Evolutionary conservation across 2,888 invertebrate genomes (phyloP), one percentile per base, ranked within the genome.

Genomic region (Andrena hattorfiana): DNA sequence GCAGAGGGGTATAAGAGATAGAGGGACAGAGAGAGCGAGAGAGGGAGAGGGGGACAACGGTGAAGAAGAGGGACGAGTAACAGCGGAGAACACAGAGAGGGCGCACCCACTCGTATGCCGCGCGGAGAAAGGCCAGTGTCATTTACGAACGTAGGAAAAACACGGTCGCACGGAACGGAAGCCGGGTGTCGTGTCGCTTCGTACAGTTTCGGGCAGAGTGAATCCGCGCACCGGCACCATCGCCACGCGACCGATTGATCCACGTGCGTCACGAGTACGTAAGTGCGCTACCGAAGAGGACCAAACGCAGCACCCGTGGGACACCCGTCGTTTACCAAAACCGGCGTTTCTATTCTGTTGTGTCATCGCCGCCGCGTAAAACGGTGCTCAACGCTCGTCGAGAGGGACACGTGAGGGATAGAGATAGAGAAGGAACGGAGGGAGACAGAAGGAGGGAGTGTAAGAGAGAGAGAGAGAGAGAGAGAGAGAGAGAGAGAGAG

Each of bases 211-310:
- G 63, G 78, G 32, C 54, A 51, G 69, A 66, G 79, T 51, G 68
- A 72, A 75, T 71, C 66, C 71, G 70, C 63, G 78, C 64, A 77
- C 69, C 77, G 66, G 63, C 56, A 42, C 51, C 54, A 48, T 81
- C 67, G 64, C 59, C 80, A 79, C 78, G 70, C 77, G 63, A 77
- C 76, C 60, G 73, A 86, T 85, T 56, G 74, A 85, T 84, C 79
- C 86, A 85, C 85, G 82, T 81, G 80, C 70, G 64, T 56, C 30
- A 35, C 13, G 54, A 76, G 68, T 56, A 69, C 51, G 28, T 35
- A 10, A 42, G 72, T 63, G 64, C n/a, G 60, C 59, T 51, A 6
- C 16, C 70, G 42, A n/a, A 62, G 48, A n/a, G 56, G 35, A 60
- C 13, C 48, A 23, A 56, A 51, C 28, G 20, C 59, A 62, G 49